phyloP scores from a whole-genome alignment of 1,140 invertebrate species.

The Lepidurus apus region DNA sequence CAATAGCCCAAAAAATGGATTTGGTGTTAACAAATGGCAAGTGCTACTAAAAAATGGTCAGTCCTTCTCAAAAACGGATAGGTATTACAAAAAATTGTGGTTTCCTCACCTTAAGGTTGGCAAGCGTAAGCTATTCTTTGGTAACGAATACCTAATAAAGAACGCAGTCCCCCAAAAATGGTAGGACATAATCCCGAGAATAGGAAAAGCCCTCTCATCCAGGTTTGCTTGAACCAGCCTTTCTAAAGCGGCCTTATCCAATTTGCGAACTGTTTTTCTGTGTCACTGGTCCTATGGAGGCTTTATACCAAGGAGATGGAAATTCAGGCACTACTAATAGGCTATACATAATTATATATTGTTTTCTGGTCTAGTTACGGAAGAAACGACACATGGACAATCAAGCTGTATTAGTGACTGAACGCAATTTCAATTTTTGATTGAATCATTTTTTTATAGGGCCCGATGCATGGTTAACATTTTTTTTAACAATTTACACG shows the following conservation, averaged over 20 bases:
- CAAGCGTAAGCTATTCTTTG: background rate
- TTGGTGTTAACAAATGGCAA: too few species aligned
- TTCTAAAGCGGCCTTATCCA: background rate
- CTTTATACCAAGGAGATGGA: background rate
- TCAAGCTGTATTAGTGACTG: background rate
- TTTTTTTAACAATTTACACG: background rate
- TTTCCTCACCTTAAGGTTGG: background rate
- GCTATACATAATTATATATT: background rate
- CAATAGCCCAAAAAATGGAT: too few species aligned
- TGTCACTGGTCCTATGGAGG: background rate
- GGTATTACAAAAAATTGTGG: background rate
- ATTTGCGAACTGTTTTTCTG: background rate
- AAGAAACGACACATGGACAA: background rate
- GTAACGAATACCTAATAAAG: background rate
- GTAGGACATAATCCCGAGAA: background rate
- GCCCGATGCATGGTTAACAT: background rate
- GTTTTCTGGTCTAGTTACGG: background rate
- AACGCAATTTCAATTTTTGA: conserved; percentile 2
- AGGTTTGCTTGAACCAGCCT: too few species aligned
- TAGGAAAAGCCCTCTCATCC: background rate
- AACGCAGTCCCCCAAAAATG: background rate
- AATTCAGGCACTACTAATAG: background rate
- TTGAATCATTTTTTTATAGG: background rate
- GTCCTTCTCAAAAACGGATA: background rate
- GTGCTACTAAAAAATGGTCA: background rate